Base-by-base conservation (phyloP, 2,113 vertebrate genomes). In the Cygnus atratus region DNA sequence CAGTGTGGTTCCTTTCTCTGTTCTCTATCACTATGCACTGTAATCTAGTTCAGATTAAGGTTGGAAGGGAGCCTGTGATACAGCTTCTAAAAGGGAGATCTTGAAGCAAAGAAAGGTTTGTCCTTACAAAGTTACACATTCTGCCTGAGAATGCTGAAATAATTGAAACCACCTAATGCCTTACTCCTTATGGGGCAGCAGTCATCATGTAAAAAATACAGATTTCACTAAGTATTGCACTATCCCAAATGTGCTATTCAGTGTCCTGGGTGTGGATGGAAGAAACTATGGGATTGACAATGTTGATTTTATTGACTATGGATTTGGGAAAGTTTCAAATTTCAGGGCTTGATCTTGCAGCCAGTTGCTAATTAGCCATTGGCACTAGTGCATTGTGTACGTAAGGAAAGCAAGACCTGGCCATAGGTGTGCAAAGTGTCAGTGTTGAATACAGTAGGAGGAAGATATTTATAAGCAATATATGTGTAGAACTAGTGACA, bases 271-370 rank as follows among this genome's bases (percentile, higher is more conserved):
- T 66, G 55, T 7, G 85, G 57, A 75, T 48, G 33, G 44, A 29
- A 73, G 17, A 26, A 77, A 55, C 37, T 73, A 54, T 33, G 46
- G 41, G 35, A 63, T 74, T 86, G 71, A 52, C 46, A 65, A 43
- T 3, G 4, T 24, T 70, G 46, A 83, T 75, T 92, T 90, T 35
- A 61, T 17, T 90, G 43, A 57, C 57, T n/a, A 57, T 2, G 25
- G 41, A 80, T 77, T 39, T 83, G 28, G 50, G 25, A 94, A 43
- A 43, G 70, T 74, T 92, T 88, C 50, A 83, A 66, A 90, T 83
- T 67, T 85, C 63, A 88, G 61, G 41, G 44, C 8, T 66, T 61
- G 26, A 57, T 86, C 35, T 90, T 71, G 65, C 22, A 78, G 35
- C 6, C 22, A 67, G 28, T 28, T 78, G 35, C 48, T 61, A 4